Conservation (phyloP, 2,797 vertebrate genomes). For the Sebastes nivosus region DNA sequence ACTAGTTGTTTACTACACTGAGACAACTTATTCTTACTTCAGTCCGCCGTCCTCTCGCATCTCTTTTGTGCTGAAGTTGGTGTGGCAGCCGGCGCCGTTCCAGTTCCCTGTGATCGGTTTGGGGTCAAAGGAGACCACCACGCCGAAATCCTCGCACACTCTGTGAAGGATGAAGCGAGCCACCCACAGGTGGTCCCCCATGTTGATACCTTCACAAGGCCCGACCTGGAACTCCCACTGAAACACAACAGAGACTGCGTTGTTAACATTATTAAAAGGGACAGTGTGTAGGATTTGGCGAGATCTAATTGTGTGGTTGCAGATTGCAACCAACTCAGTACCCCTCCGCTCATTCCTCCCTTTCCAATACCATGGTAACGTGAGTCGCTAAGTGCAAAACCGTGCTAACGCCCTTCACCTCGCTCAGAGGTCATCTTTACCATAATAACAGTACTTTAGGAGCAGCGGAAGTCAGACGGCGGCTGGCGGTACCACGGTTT, state of each 20-base stretch:
- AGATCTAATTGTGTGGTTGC: no score
- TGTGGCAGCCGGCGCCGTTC: slow-evolving; percentile 97
- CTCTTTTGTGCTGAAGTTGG: slow-evolving; percentile 95
- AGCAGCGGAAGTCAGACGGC: no score
- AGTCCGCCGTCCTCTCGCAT: slow-evolving; percentile 94
- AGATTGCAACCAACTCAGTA: no score
- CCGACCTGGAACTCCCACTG: slow-evolving; percentile 99
- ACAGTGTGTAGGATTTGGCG: no score
- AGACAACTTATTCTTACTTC: slow-evolving; percentile 82
- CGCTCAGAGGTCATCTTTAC: no score
- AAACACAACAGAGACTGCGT: not conserved
- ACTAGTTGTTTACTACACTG: not conserved
- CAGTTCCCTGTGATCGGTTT: slow-evolving; percentile 98
- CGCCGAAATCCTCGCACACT: slow-evolving; percentile 94
- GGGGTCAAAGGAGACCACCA: slow-evolving; percentile 93
- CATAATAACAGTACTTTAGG: no score
- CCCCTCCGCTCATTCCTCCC: no score
- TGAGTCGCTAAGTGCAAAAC: no score
- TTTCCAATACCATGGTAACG: no score
- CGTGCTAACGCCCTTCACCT: no score
- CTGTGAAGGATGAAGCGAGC: slow-evolving; percentile 95
- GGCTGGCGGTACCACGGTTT: no score
- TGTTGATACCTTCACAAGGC: slow-evolving; percentile 91
- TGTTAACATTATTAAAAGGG: no score
- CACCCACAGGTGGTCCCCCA: slow-evolving; percentile 96